Base-by-base conservation (phyloP, 2,888 invertebrate genomes). In the Iphiclides podalirius region DNA sequence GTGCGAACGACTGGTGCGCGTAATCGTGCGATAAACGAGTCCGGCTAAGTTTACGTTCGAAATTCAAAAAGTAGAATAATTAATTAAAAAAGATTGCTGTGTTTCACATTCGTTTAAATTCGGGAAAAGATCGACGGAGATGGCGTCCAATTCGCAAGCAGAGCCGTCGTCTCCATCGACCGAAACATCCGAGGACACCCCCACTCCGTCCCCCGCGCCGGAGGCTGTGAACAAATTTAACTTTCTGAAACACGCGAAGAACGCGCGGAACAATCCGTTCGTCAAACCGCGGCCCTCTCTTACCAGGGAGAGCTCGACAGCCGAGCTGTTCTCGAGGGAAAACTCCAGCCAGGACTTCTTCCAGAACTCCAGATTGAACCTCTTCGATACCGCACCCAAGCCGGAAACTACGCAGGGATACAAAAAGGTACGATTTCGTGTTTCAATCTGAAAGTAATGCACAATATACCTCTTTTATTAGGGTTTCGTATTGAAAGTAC, bases 301-400 rank as follows among this genome's bases (percentile, higher is more conserved):
- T 1, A 86, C 71, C 0, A 71, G 87, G 16, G 87, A 87, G 44
- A 85, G 85, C 49, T 88, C 88, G 0, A 65, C 77, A 0, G 79
- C 88, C 0, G 87, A 87, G 39, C 57, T 88, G 17, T 82, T 83
- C 50, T 80, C 85, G 0, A 73, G 82, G 33, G 80, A 87, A 38
- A 86, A 80, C 42, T 88, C 86, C 1, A 86, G 71, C 56, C 67
- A 73, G 4, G 86, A 89, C 44, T 78, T 88, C 58, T 89, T 87
- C 53, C 87, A 88, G 55, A 87, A 70, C 50, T 89, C 88, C 1
- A 71, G 85, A 33, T 51, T 87, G 35, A 89, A 89, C 53, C 59
- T 89, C 7, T 89, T 89, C 36, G 88, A 89, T 23, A 81, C 86
- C 0, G 63, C 78, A 0, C 83, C 87, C 0, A 85, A 83, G 42